Base-by-base conservation (phyloP, 2,113 vertebrate genomes). In the Aythya baeri region DNA sequence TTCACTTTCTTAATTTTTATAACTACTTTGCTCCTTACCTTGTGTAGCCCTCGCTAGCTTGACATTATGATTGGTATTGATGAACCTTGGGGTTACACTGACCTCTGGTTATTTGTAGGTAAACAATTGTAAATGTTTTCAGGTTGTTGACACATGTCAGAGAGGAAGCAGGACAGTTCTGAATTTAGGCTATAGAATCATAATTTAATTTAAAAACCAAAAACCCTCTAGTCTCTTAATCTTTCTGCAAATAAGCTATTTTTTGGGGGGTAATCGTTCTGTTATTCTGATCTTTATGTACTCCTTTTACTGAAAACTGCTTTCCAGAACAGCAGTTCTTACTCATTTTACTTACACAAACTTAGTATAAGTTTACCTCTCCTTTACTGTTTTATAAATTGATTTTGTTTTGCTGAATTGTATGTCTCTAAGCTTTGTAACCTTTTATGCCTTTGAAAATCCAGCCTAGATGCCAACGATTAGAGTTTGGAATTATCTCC, bases 381-480 rank as follows among this genome's bases (percentile, higher is more conserved):
- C 70, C 91, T 94, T 62, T 59, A 95, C 92, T 95, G 96, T 96
- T 95, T 95, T 97, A 36, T 88, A 93, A 85, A 78, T 82, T 88
- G 91, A 20, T 92, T 94, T 94, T 83, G 63, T 87, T 87, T 95
- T 80, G 77, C 70, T 77, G 85, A 79, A 77, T 61, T 77, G 59
- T 89, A 54, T 17, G 88, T 93, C 67, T 97, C 92, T 93, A 89
- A 96, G 94, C 87, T 93, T 88, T 91, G 81, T 93, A 88, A 94
- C 93, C 92, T 2, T 54, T 81, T 95, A 94, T 92, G 93, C 94
- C 94, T 95, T 95, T 92, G 91, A 88, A 89, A 96, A 91, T 83
- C 80, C 85, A 89, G 88, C 80, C 68, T 80, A 76, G 95, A 88
- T 73, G 49, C 57, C 49, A 58, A 55, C 0, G 2, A 93, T 96